Conservation (phyloP, 2,113 vertebrate genomes). For the Oreotragus oreotragus region DNA sequence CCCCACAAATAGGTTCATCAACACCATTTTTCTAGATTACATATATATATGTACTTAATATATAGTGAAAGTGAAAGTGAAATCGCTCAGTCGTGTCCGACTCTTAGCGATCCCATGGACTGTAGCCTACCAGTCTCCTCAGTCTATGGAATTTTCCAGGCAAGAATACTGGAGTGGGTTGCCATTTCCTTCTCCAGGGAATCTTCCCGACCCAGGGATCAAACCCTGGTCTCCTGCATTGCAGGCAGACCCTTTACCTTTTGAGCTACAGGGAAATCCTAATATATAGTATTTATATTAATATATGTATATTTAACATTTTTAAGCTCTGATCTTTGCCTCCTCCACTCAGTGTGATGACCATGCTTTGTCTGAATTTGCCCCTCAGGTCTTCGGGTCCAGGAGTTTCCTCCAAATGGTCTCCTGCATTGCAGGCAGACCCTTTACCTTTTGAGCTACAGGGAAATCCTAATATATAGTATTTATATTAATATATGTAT, state of each 20-base stretch:
- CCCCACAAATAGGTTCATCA: background rate
- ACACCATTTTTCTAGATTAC: background rate
- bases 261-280: too few relatives aligned
- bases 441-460: too few relatives aligned
- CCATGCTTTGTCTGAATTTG: background rate
- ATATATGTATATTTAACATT: background rate
- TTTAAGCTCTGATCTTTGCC: background rate
- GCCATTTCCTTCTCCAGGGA: too few relatives aligned
- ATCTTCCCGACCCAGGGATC: too few relatives aligned
- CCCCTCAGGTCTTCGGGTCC: background rate
- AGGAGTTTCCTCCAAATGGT: background rate
- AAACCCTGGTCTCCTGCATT: too few relatives aligned
- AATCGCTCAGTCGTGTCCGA: fast-evolving
- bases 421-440: too few relatives aligned
- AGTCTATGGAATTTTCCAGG: too few relatives aligned
- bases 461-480: background rate
- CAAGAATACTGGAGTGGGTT: too few relatives aligned
- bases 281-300: background rate
- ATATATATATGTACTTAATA: background rate
- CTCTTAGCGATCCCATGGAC: too few relatives aligned
- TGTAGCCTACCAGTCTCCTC: too few relatives aligned
- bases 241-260: too few relatives aligned
- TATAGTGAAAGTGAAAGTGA: too few relatives aligned
- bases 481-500: background rate
- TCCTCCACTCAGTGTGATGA: background rate